Percentiles rank a stretch among this genome's conserved stretches.
Evolutionary conservation across 2,113 vertebrate species (phyloP).

Genomic region (Labeo rohita): DNA sequence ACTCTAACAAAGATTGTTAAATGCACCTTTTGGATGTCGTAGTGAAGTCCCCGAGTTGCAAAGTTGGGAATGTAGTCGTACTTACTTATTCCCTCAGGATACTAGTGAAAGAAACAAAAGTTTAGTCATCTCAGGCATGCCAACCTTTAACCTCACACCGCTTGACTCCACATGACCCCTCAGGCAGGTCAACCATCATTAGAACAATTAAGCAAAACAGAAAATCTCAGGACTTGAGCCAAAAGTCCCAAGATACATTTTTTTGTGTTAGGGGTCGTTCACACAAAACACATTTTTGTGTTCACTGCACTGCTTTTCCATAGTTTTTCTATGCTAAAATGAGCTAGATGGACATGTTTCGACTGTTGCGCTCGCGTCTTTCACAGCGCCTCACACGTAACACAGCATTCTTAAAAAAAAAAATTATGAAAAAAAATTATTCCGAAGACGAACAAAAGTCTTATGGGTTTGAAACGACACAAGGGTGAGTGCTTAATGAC

Average conservation of each 20-base stretch:
- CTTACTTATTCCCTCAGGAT: slow-evolving; percentile 77
- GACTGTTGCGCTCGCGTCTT: neutral
- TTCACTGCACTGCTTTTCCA: neutral
- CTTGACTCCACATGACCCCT: neutral
- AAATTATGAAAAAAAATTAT: neutral
- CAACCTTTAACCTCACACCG: neutral
- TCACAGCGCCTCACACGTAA: neutral
- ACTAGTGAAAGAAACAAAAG: slow-evolving; percentile 65
- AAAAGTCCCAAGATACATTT: neutral
- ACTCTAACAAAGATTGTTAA: neutral
- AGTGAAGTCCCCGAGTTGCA: slow-evolving; percentile 81
- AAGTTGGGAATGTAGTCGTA: slow-evolving; percentile 85
- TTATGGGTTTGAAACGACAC: no score
- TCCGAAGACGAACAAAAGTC: no score
- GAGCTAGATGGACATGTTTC: neutral
- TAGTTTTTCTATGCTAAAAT: neutral
- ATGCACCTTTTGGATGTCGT: slow-evolving; percentile 84
- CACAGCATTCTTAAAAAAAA: neutral
- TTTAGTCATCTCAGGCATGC: neutral
- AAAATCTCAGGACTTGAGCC: neutral
- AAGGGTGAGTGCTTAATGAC: no score
- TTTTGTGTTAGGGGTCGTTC: neutral
- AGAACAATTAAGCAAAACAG: neutral
- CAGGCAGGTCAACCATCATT: neutral
- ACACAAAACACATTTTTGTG: neutral